Percentiles rank a stretch among this genome's conserved stretches.
Conservation (phyloP, 2,888 invertebrate species). For the Zygaena filipendulae region DNA sequence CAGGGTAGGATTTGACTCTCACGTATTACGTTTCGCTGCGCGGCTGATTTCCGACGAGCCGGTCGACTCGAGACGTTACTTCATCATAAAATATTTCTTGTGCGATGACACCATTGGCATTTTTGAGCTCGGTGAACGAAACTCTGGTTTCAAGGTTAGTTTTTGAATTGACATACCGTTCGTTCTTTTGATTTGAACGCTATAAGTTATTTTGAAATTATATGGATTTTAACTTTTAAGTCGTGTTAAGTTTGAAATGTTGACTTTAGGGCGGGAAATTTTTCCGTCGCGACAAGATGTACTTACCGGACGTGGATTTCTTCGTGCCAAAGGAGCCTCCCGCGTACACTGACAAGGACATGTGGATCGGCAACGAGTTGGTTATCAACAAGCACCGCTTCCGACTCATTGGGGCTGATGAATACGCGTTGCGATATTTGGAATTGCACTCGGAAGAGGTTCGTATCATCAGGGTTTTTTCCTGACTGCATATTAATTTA, state of each 20-base stretch:
- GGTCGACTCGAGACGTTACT: conserved; percentile 73
- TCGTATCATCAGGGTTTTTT: conserved; percentile 12
- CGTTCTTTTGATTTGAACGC: too few species aligned
- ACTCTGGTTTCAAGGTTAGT: conserved; percentile 71
- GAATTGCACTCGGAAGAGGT: conserved; percentile 82
- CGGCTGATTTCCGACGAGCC: conserved; percentile 78
- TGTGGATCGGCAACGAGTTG: conserved; percentile 85
- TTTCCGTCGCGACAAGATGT: conserved; percentile 74
- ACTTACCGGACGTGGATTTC: conserved; percentile 78
- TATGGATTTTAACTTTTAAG: too few species aligned
- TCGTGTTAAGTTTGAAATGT: too few species aligned
- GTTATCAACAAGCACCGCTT: conserved; percentile 84
- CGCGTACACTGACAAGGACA: conserved; percentile 81
- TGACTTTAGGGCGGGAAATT: conserved; percentile 71
- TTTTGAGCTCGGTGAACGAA: conserved; percentile 79
- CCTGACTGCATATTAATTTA: not conserved
- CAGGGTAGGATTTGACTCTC: conserved; percentile 78
- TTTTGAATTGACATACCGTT: not conserved
- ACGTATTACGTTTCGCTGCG: conserved; percentile 82
- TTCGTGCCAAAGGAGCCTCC: conserved; percentile 78
- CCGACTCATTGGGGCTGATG: conserved; percentile 82
- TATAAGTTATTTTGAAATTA: too few species aligned
- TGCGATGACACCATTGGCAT: conserved; percentile 88
- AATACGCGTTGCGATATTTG: conserved; percentile 89
- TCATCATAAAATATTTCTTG: conserved; percentile 84